Percentiles rank a stretch among this genome's conserved stretches.
Conservation (phyloP, 30 jellyfish, hydroid and myxozoan genomes). For the Calvadosia cruxmelitensis region DNA sequence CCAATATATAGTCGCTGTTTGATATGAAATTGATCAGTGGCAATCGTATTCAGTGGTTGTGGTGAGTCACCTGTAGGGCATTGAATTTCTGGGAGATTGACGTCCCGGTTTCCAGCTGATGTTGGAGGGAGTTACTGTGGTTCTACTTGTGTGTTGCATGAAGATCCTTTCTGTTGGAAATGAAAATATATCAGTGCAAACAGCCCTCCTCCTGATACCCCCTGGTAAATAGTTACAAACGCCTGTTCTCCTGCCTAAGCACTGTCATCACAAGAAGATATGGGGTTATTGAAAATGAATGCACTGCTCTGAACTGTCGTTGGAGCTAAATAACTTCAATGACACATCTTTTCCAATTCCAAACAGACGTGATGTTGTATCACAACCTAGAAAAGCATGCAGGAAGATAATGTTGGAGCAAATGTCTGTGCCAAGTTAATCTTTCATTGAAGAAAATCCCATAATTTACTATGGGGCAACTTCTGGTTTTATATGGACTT, state of each 20-base stretch:
- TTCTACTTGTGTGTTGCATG: slow-evolving; percentile 5
- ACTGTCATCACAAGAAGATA: slow-evolving; percentile 7
- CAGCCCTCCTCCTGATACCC: slow-evolving; percentile 18
- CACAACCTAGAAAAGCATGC: slow-evolving; percentile 51
- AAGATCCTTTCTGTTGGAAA: slow-evolving; percentile 23
- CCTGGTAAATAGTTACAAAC: slow-evolving; percentile 16
- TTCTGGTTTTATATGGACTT: neutral
- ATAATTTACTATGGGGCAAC: neutral
- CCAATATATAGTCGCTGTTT: no score
- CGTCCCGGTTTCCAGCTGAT: no score
- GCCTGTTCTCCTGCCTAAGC: slow-evolving; percentile 26
- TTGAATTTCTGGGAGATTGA: no score
- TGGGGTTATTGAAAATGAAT: slow-evolving; percentile 1
- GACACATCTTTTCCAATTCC: slow-evolving; percentile 45
- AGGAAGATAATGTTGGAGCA: slow-evolving; percentile 27
- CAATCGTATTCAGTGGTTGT: no score
- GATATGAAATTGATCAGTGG: no score
- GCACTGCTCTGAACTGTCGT: neutral
- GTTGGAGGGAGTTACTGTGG: slow-evolving; percentile 31
- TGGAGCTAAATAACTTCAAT: slow-evolving; percentile 11
- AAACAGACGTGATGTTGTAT: slow-evolving; percentile 38
- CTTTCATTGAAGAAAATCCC: neutral
- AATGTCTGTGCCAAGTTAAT: slow-evolving; percentile 14
- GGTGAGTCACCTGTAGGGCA: no score
- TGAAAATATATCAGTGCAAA: slow-evolving; percentile 1